phyloP scores from a whole-genome alignment of 2,888 invertebrate genomes.

The Platynereis dumerilii region DNA sequence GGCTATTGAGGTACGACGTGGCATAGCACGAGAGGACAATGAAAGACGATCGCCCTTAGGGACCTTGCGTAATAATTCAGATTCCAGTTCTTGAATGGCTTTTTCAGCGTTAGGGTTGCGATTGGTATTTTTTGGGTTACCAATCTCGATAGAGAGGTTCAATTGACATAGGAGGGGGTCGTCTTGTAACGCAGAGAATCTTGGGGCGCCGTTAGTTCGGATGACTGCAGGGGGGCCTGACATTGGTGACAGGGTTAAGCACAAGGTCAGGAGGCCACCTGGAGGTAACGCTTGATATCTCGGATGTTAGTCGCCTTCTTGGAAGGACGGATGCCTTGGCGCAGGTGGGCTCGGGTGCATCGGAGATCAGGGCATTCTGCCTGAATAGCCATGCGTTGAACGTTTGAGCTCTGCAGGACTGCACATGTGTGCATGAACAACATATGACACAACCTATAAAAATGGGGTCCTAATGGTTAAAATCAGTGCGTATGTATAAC shows the following conservation, averaged over 20 bases:
- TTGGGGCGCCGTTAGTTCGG: constrained; percentile 39
- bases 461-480: too few species aligned
- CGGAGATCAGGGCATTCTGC: constrained; percentile 40
- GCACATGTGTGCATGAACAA: too few species aligned
- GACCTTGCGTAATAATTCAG: constrained; percentile 39
- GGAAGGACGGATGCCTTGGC: constrained; percentile 42
- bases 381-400: constrained; percentile 35
- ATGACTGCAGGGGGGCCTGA: constrained; percentile 26
- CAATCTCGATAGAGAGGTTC: constrained; percentile 34
- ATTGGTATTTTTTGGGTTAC: constrained; percentile 35
- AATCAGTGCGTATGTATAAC: too few species aligned
- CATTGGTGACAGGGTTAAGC: constrained; percentile 27
- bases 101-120: constrained; percentile 44
- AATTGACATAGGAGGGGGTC: constrained; percentile 30
- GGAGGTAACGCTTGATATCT: constrained; percentile 32
- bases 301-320: constrained; percentile 36
- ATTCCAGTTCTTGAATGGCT: constrained; percentile 41
- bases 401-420: too few species aligned
- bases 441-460: too few species aligned
- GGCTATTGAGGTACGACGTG: constrained; percentile 33
- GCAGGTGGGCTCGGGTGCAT: constrained; percentile 36
- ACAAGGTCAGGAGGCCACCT: constrained; percentile 26
- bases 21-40: constrained; percentile 18
- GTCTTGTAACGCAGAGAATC: constrained; percentile 26
- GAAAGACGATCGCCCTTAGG: constrained; percentile 28